Percentiles rank a stretch among this genome's conserved stretches.
Evolutionary conservation across 2,797 vertebrate species (phyloP).

Genomic region (Eulemur rubriventer): DNA sequence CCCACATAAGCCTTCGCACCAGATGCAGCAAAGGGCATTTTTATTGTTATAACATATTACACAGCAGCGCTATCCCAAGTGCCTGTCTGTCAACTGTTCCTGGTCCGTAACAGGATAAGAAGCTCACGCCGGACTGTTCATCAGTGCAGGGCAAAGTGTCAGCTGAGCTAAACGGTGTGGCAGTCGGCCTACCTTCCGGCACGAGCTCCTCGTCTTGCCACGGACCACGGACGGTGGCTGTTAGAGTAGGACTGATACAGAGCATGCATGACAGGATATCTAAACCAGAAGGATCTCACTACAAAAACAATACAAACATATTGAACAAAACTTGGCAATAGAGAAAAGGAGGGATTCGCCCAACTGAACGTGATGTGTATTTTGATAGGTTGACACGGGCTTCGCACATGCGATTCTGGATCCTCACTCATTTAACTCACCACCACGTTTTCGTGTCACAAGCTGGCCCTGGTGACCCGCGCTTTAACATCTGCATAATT

Average conservation of each 20-base stretch:
- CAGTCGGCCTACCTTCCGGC: accelerated
- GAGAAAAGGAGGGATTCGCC: background rate
- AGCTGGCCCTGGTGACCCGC: too few species aligned
- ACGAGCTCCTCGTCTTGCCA: background rate
- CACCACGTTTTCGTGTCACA: background rate
- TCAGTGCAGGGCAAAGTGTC: background rate
- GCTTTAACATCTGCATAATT: background rate
- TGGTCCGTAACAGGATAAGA: background rate
- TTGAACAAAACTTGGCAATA: background rate
- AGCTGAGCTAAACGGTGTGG: background rate
- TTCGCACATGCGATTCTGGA: background rate
- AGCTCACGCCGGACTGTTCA: background rate
- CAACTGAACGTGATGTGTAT: background rate
- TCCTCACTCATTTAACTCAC: background rate
- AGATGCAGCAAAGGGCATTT: background rate
- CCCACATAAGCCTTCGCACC: background rate
- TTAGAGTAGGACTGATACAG: background rate
- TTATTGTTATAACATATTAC: accelerated
- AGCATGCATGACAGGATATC: background rate
- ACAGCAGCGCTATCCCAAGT: background rate
- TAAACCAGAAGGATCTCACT: background rate
- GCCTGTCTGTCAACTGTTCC: background rate
- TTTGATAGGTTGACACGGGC: background rate
- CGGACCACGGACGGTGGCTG: accelerated
- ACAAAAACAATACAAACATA: background rate